phyloP scores from a whole-genome alignment of 2,113 vertebrate genomes.

The Hassar affinis region DNA sequence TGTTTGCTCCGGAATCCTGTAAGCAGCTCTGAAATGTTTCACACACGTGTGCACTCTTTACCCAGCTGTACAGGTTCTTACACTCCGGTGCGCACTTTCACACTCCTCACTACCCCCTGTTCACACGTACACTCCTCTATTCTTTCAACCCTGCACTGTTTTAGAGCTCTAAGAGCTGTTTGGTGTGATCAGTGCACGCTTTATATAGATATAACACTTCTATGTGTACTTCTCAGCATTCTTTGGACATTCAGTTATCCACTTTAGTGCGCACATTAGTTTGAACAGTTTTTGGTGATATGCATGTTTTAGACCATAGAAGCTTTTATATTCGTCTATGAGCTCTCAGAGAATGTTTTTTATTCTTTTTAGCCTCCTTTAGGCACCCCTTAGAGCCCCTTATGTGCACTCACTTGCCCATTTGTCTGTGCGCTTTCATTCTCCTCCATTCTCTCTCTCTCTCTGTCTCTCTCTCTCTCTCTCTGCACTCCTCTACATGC shows the following conservation, averaged over 20 bases:
- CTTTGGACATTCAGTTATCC: neutral
- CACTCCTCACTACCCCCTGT: neutral
- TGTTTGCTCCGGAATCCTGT: neutral
- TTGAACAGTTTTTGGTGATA: neutral
- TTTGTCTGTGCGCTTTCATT: neutral
- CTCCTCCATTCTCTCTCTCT: neutral
- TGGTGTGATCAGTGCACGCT: neutral
- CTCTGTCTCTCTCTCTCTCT: too few species aligned
- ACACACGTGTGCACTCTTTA: neutral
- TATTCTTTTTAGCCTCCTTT: neutral
- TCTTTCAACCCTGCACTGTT: neutral
- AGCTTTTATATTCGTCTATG: neutral
- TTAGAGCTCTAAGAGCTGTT: neutral
- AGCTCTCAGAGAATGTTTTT: neutral
- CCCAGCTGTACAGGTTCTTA: neutral
- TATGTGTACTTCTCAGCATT: too few species aligned
- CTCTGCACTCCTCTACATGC: neutral
- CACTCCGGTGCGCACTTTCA: conserved; percentile 12
- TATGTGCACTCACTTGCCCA: neutral
- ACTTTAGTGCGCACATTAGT: neutral
- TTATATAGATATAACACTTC: neutral
- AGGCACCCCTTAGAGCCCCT: neutral
- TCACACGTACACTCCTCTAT: neutral
- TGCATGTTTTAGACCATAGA: neutral
- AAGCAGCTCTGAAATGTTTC: neutral